A percentile compares a stretch with the other conserved stretches of the same genome.
phyloP scores from a whole-genome alignment of 2,113 vertebrate genomes.

The Pelecanus crispus region DNA sequence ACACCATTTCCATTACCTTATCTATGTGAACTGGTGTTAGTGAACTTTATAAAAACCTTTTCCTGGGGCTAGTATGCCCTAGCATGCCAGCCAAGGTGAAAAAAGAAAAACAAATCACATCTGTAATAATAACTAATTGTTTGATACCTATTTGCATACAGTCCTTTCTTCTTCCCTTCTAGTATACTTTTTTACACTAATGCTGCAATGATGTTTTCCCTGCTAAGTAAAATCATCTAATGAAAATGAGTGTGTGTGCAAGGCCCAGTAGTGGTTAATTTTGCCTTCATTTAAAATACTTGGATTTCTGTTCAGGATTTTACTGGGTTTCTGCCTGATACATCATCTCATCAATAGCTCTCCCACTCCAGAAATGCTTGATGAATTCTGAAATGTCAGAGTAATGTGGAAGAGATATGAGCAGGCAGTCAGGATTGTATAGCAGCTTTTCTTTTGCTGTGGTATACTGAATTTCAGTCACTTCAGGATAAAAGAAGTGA shows the following conservation, averaged over 20 bases:
- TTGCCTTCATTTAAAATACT: background rate
- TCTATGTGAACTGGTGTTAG: background rate
- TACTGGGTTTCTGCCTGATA: background rate
- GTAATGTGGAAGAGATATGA: background rate
- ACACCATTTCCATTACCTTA: background rate
- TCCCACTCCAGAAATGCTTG: background rate
- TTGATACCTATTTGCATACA: background rate
- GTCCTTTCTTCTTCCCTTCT: background rate
- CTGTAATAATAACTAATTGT: background rate
- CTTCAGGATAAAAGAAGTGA: background rate
- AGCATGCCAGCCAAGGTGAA: background rate
- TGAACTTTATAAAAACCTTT: background rate
- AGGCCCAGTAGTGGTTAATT: background rate
- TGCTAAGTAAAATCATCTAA: background rate
- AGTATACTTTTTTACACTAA: background rate
- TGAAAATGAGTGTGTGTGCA: background rate
- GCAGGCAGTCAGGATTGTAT: background rate
- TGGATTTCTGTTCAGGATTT: background rate
- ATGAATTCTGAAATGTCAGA: background rate
- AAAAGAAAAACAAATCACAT: background rate
- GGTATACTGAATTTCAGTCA: background rate
- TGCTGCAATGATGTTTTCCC: background rate
- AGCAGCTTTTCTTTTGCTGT: background rate
- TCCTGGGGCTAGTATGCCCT: background rate
- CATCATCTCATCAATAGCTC: background rate